Evolutionary conservation across 2,797 vertebrate genomes (phyloP), one percentile per base, ranked within the genome.

Genomic region (Smutsia temminckii): DNA sequence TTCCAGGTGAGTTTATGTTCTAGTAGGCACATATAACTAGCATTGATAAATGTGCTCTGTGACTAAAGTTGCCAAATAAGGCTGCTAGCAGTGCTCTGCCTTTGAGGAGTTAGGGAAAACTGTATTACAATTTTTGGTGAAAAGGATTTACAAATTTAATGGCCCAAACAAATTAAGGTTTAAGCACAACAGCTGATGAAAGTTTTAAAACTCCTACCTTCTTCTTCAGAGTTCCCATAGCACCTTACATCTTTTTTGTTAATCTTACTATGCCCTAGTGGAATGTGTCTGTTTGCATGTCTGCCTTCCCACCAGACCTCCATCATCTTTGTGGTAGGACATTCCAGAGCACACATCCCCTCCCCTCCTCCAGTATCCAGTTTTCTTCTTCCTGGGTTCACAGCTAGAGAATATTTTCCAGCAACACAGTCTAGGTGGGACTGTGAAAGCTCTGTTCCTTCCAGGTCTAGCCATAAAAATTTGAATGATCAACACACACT

Each of bases 1-100:
- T 93, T 88, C 92, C 92, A 96, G 96, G 95, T 93, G 86, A 88
- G 59, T 94, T 93, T 89, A 74, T 89, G 64, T 93, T 81, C n/a
- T 72, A 79, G 46, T 34, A 51, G 89, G 93, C 53, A 71, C 40
- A 40, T 13, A 34, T 42, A 34, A 53, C 57, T 49, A 14, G 8
- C 53, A 68, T 49, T 84, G 91, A 84, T 88, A 89, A 77, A 85
- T 27, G 32, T 10, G 51, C 25, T 71, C n/a, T 61, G 23, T 34
- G 68, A 51, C 16, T 75, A 7, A 20, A 86, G 2, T 29, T 80
- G 69, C 40, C 64, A 79, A 84, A 46, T 7, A 42, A 92, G 37
- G 25, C 25, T 89, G 16, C 64, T 49, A 77, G 88, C 37, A 51
- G 14, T 7, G n/a, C 32, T 72, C 27, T 61, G 71, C 37, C 89